Base-by-base conservation (phyloP, 2,888 invertebrate genomes). In the Lymantria monacha region DNA sequence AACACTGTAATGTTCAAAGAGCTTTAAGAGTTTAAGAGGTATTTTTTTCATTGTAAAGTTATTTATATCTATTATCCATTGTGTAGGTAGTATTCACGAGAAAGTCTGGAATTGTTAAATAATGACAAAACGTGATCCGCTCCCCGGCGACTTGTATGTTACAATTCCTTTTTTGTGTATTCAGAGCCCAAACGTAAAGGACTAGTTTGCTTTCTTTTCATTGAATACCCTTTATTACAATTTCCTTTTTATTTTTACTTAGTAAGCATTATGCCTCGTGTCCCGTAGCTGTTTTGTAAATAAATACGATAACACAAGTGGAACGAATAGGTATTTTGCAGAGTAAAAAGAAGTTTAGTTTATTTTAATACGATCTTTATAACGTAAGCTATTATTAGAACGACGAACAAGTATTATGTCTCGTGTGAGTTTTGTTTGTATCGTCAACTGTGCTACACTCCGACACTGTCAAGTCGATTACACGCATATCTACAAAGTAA, bases 111-210 rank as follows among this genome's bases (percentile, higher is more conserved):
- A 66, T 57, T 63, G 52, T 57, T 48, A 51, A 30, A 30, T 43
- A 53, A 52, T 60, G 51, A 57, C 57, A 63, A 68, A 67, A 75
- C 69, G 69, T 71, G 70, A 73, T 69, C 59, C 49, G 56, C 51
- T 65, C 61, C 48, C 58, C 61, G 58, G 64, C 62, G 56, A 54
- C 53, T 57, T 44, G 53, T 38, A n/a, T 38, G 38, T n/a, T 59
- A 63, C 63, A 64, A 66, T 61, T 53, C 68, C 70, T 64, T 52
- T 40, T 69, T 75, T 72, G 70, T 62, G 69, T 73, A 77, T 78
- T 75, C 74, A 71, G 66, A 61, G 51, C 57, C 45, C 48, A 62
- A 66, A 62, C 53, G 44, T 43, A 43, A 53, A 59, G 49, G 57
- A 58, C 55, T 61, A 61, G 59, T 64, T 65, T 60, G 59, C 60